phyloP scores from a whole-genome alignment of 2,113 vertebrate genomes.

The Athene cunicularia region DNA sequence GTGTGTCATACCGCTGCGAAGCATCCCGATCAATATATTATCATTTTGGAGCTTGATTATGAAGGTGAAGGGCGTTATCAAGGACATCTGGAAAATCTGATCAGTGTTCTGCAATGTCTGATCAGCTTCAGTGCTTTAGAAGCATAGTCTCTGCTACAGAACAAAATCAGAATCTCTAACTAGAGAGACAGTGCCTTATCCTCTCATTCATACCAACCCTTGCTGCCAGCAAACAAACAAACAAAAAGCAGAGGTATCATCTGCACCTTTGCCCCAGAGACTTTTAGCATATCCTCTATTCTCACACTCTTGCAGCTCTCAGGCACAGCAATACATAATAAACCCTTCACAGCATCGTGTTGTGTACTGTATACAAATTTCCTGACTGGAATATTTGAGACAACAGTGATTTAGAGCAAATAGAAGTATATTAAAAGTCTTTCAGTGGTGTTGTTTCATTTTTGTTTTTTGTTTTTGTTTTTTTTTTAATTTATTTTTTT shows the following conservation, averaged over 20 bases:
- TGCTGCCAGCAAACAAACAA: neutral
- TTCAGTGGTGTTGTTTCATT: neutral
- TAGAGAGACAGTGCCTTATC: neutral
- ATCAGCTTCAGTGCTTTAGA: neutral
- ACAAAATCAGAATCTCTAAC: neutral
- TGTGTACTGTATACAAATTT: neutral
- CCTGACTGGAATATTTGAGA: neutral
- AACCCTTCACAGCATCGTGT: accelerated
- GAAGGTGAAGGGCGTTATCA: conserved; percentile 27
- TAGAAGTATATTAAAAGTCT: neutral
- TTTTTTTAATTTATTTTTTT: neutral
- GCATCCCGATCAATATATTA: conserved; percentile 3
- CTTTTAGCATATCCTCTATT: neutral
- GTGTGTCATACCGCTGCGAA: neutral
- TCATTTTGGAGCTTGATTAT: neutral
- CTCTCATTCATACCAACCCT: neutral
- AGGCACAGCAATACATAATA: neutral
- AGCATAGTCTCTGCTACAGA: neutral
- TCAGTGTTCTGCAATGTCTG: neutral
- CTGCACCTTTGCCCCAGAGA: neutral
- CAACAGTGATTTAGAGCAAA: neutral
- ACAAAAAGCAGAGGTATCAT: neutral
- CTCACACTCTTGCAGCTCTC: neutral
- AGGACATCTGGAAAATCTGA: conserved; percentile 13
- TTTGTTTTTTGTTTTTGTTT: too few relatives aligned